Conservation (phyloP, 92 coral and sea anemone species). For the Epizoanthus scotinus region DNA sequence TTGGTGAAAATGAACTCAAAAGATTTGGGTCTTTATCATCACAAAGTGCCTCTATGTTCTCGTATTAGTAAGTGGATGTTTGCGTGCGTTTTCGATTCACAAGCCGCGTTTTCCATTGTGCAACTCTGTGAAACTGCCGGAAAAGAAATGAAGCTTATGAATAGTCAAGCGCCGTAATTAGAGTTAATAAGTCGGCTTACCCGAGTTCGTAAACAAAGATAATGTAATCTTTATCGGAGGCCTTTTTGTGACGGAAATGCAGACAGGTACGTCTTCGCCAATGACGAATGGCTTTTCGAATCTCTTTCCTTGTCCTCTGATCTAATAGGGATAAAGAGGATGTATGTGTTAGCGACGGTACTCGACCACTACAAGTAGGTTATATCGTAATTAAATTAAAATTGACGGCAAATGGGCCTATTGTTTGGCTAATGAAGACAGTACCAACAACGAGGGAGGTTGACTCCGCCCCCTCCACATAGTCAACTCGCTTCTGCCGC, state of each 20-base stretch:
- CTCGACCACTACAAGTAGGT: constrained; percentile 56
- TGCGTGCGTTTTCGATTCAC: constrained; percentile 41
- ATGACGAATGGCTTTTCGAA: constrained; percentile 85
- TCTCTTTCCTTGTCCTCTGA: constrained; percentile 71
- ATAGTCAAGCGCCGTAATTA: constrained; percentile 27
- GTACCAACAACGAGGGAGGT: constrained; percentile 47
- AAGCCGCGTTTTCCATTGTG: constrained; percentile 36
- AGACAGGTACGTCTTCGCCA: constrained; percentile 94
- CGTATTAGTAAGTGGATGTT: constrained; percentile 32
- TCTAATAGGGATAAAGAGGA: constrained; percentile 49
- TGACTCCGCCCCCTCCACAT: constrained; percentile 88
- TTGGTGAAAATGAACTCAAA: constrained; percentile 31
- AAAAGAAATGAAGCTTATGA: constrained; percentile 43
- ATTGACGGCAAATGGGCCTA: constrained; percentile 75
- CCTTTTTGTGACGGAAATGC: constrained; percentile 84
- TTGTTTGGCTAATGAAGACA: constrained; percentile 66
- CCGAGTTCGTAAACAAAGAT: constrained; percentile 92
- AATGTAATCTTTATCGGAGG: constrained; percentile 84
- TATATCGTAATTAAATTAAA: constrained; percentile 77
- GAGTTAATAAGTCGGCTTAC: constrained; percentile 64
- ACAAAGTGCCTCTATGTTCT: constrained; percentile 12
- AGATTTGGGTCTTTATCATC: constrained; percentile 21
- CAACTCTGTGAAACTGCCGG: constrained; percentile 35
- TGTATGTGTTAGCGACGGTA: constrained; percentile 38
- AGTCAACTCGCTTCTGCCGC: constrained; percentile 47